A percentile compares a stretch with the other conserved stretches of the same genome.
Conservation (phyloP, 2,888 invertebrate species). For the Diarsia dahlii region DNA sequence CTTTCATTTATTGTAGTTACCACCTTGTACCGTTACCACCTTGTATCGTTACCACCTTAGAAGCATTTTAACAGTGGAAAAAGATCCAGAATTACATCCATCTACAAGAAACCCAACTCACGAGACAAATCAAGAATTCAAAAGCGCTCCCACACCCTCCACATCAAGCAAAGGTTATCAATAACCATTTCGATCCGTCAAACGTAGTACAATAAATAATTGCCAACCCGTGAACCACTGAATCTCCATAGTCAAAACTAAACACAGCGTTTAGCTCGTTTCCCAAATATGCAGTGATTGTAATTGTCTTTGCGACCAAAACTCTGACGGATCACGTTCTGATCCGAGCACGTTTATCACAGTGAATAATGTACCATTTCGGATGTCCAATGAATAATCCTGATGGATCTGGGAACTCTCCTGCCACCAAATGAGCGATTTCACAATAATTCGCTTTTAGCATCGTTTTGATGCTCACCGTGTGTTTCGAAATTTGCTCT, state of each 20-base stretch:
- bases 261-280: constrained; percentile 40
- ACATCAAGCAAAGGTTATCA: constrained; percentile 19
- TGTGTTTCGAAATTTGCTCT: constrained; percentile 37
- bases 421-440: constrained; percentile 57
- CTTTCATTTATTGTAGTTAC: background rate
- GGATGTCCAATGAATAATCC: constrained; percentile 71
- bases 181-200: constrained; percentile 27
- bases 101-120: background rate
- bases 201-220: constrained; percentile 23
- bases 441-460: constrained; percentile 56
- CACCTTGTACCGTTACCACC: background rate
- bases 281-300: constrained; percentile 59
- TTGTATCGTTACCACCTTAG: background rate
- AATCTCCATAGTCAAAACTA: constrained; percentile 38
- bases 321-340: constrained; percentile 70
- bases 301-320: constrained; percentile 66
- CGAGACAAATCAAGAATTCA: constrained; percentile 21
- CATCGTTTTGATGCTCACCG: constrained; percentile 55
- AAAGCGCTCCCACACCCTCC: constrained; percentile 7
- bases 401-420: constrained; percentile 67
- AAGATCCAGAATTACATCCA: background rate
- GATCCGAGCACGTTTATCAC: constrained; percentile 77
- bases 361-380: constrained; percentile 76
- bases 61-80: background rate
- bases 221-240: constrained; percentile 4